Base-by-base conservation (phyloP, 2,797 vertebrate species). In the Masticophis lateralis region DNA sequence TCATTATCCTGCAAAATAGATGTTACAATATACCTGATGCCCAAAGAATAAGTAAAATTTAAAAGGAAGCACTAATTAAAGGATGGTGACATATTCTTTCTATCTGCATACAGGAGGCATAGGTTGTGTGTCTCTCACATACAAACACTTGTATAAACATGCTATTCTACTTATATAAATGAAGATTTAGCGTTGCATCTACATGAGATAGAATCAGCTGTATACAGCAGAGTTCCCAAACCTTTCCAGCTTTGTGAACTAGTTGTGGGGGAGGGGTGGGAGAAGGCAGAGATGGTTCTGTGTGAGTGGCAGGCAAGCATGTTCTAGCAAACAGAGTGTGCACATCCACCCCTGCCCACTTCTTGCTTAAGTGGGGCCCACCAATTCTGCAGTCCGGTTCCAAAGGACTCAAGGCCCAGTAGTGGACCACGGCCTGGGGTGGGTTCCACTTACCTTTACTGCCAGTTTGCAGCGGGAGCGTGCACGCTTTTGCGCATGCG, bases 341-440 rank as follows among this genome's bases (percentile, higher is more conserved):
- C 20, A 25, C 2, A 60, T 60, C 20, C 1, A 3, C 0, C 1
- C 60, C 27, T 27, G 10, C 10, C 25, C 60, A 0, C 25, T 11
- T 3, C 60, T 57, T 57, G 57, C 16, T 27, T 61, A 61, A 61
- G 10, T 27, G 60, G 22, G 59, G 22, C 28, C 28, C 2, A 1
- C 12, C 63, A 32, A 13, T 69, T 69, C 5, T 32, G 28, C n/a
- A n/a, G 63, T 1, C 13, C 28, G 16, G 12, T 66, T 66, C 13
- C 63, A n/a, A 66, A n/a, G 13, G 28, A 5, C 13, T 69, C 63
- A 69, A n/a, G 28, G 63, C 63, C 63, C 28, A 16, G 28, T 32
- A 16, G 13, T 32, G 13, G 4, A 13, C 28, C 2, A 0, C 2
- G 5, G 12, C 28, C 13, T 2, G 63, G 6, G 47, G 47, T 47